Percentiles rank a stretch among this genome's conserved stretches.
These are phyloP conservation scores for Tipula lateralis DNA, from an alignment of 2,888 invertebrate species.

Conservation along the genomic window DNA sequence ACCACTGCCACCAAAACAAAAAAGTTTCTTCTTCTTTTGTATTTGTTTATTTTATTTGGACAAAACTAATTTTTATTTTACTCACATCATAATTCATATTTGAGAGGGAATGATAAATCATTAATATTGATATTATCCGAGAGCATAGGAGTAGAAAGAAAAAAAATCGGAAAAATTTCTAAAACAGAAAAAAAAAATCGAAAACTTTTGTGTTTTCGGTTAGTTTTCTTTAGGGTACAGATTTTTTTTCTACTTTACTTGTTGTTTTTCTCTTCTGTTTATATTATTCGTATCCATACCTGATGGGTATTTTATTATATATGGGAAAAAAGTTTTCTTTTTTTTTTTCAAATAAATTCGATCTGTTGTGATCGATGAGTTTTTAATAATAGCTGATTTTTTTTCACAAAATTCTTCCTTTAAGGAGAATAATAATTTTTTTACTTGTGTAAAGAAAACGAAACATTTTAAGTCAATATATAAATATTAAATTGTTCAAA, in stretches of 20 bases:
- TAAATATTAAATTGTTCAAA: not conserved
- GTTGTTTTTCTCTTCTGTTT: not conserved
- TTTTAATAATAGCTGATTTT: not conserved
- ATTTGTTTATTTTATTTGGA: not conserved
- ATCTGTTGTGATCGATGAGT: slow-evolving; percentile 5
- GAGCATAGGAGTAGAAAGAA: not conserved
- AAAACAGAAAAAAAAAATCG: not conserved
- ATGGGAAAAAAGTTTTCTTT: not conserved
- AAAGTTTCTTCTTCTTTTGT: not conserved
- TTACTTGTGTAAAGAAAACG: not conserved
- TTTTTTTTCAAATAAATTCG: not conserved
- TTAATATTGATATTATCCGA: not conserved
- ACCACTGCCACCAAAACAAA: not conserved
- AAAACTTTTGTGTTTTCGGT: not conserved
- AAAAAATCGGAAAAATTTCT: not conserved
- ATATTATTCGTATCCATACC: not conserved
- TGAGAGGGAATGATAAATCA: slow-evolving; percentile 24
- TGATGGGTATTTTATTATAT: slow-evolving; percentile 20
- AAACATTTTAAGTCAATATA: not conserved
- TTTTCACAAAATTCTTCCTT: not conserved
- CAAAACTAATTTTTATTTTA: not conserved
- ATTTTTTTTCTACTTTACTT: not conserved
- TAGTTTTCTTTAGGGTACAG: not conserved
- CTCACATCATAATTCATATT: slow-evolving; percentile 24
- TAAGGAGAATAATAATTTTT: not conserved